These are phyloP conservation scores for Agrochola lychnidis DNA, from an alignment of 2,888 invertebrate species.

Conservation along the genomic window DNA sequence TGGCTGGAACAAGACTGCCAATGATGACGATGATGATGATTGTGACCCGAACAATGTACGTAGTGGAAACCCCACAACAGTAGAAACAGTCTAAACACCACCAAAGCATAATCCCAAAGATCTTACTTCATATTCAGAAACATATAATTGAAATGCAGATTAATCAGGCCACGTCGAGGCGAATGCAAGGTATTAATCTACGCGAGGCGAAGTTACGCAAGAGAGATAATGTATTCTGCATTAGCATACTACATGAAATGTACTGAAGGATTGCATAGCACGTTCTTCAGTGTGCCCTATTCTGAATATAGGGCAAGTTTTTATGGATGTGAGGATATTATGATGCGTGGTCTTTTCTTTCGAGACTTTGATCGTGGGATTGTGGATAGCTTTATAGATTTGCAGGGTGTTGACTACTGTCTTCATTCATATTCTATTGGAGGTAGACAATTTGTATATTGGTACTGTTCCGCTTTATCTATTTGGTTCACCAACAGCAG, in stretches of 20 bases:
- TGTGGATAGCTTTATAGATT: not conserved
- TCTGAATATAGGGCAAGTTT: slow-evolving; percentile 44
- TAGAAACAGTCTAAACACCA: not conserved
- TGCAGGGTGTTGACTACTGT: not conserved
- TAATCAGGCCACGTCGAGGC: slow-evolving; percentile 42
- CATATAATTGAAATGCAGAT: slow-evolving; percentile 42
- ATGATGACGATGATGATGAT: too few species aligned
- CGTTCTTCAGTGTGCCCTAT: slow-evolving; percentile 40
- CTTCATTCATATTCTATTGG: not conserved
- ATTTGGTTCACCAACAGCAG: not conserved
- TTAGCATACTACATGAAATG: slow-evolving; percentile 65
- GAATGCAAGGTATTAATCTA: slow-evolving; percentile 38
- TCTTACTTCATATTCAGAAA: slow-evolving; percentile 13
- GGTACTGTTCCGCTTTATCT: not conserved
- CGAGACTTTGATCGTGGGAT: not conserved
- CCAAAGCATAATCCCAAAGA: slow-evolving; percentile 24
- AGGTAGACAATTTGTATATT: not conserved
- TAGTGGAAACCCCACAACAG: not conserved
- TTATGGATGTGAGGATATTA: not conserved
- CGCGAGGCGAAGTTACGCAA: slow-evolving; percentile 46
- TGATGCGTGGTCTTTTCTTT: not conserved
- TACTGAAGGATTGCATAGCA: slow-evolving; percentile 51
- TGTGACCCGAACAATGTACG: not conserved
- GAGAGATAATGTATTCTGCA: slow-evolving; percentile 57
- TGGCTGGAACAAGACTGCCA: too few species aligned